Evolutionary conservation across 2,113 vertebrate species (phyloP).

Genomic region (Aviceda subcristata): DNA sequence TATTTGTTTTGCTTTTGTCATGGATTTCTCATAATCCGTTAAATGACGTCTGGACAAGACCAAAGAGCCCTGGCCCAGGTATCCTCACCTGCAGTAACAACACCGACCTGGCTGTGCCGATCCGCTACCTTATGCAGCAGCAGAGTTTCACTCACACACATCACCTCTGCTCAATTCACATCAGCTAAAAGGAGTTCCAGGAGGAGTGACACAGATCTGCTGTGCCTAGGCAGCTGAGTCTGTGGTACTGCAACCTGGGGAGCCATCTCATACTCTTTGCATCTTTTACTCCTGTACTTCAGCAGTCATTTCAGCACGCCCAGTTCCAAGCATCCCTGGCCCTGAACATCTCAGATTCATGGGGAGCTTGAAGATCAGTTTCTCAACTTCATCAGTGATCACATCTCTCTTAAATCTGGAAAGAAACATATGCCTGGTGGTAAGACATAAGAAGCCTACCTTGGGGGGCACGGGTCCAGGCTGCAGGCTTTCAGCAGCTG

Average conservation of each 20-base stretch:
- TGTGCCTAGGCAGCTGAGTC: neutral
- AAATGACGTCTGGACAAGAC: neutral
- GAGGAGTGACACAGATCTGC: neutral
- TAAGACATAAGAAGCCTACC: constrained; percentile 70
- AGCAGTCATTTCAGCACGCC: neutral
- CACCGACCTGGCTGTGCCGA: fast-evolving
- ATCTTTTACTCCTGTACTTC: neutral
- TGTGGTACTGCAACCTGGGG: neutral
- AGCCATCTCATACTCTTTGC: neutral
- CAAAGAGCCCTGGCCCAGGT: neutral
- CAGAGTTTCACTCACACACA: neutral
- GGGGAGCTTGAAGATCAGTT: constrained; percentile 22
- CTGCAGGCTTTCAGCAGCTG: constrained; percentile 86
- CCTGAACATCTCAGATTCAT: neutral
- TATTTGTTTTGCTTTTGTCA: neutral
- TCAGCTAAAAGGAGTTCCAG: neutral
- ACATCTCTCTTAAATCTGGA: neutral
- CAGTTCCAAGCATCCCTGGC: neutral
- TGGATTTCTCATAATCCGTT: neutral
- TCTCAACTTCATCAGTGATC: constrained; percentile 3
- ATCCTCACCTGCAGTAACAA: neutral
- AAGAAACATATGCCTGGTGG: neutral
- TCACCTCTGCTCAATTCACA: neutral
- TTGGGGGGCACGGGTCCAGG: constrained; percentile 87
- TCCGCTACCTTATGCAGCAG: fast-evolving